Evolutionary conservation across 1,140 invertebrate genomes (phyloP).

Genomic region (Diplogasteroides magnus): DNA sequence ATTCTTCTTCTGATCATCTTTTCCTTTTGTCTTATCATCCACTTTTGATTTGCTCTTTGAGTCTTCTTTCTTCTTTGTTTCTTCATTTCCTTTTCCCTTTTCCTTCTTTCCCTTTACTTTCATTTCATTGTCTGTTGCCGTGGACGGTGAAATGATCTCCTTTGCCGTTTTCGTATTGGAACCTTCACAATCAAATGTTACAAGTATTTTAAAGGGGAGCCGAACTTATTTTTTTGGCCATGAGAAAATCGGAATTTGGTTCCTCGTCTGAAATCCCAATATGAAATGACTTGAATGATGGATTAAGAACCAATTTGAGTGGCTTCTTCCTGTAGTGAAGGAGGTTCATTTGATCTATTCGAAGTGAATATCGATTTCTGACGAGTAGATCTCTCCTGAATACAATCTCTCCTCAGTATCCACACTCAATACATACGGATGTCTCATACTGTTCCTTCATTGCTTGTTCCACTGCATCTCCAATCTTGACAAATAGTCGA

Average conservation of each 20-base stretch:
- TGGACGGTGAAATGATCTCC: background rate
- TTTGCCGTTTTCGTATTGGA: background rate
- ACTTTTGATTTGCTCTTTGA: background rate
- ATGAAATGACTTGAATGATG: too few relatives aligned
- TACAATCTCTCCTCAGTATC: background rate
- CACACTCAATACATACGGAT: background rate
- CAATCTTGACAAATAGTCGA: slow-evolving; percentile 31
- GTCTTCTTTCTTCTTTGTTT: background rate
- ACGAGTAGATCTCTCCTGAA: too few relatives aligned
- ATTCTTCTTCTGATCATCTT: background rate
- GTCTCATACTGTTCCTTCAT: slow-evolving; percentile 14
- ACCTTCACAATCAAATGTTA: background rate
- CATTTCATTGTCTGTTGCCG: background rate
- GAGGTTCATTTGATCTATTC: too few relatives aligned
- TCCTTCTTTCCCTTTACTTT: background rate
- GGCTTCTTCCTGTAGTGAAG: background rate
- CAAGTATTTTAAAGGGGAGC: background rate
- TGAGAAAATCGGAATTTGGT: background rate
- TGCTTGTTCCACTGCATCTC: slow-evolving; percentile 32
- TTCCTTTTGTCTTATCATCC: background rate
- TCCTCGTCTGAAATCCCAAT: too few relatives aligned
- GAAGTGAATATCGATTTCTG: too few relatives aligned
- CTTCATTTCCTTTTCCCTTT: background rate
- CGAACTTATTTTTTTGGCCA: too few relatives aligned
- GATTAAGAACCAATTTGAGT: background rate